Evolutionary conservation across 2,888 invertebrate species (phyloP).

Genomic region (Stenodema calcarata): DNA sequence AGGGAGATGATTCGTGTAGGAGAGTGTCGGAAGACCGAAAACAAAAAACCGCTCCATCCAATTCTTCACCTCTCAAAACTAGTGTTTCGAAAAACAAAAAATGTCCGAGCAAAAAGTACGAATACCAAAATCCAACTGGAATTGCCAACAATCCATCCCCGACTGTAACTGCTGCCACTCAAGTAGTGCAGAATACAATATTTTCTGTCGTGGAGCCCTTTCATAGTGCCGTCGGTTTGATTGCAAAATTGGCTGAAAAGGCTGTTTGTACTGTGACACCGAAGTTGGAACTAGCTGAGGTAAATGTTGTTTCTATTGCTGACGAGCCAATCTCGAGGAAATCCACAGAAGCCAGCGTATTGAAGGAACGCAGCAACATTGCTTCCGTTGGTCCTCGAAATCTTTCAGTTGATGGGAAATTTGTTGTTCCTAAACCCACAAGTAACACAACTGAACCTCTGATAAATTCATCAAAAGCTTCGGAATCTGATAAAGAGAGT

Average conservation of each 20-base stretch:
- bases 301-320: not conserved
- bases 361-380: not conserved
- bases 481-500: not conserved
- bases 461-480: not conserved
- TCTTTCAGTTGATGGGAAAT: not conserved
- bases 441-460: not conserved
- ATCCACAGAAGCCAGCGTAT: not conserved
- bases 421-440: not conserved
- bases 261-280: slow-evolving; percentile 27
- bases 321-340: not conserved
- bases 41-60: not conserved
- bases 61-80: not conserved
- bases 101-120: not conserved
- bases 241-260: not conserved
- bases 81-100: not conserved
- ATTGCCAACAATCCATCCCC: not conserved
- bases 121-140: not conserved
- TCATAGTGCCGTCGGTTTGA: slow-evolving; percentile 3
- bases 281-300: not conserved
- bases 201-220: slow-evolving; percentile 19
- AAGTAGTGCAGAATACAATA: slow-evolving; percentile 6
- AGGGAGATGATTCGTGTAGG: not conserved
- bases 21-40: not conserved
- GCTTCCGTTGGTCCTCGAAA: not conserved
- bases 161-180: not conserved